These are phyloP conservation scores for Glaucopsyche alexis DNA, from an alignment of 2,888 invertebrate species.

Conservation along the genomic window DNA sequence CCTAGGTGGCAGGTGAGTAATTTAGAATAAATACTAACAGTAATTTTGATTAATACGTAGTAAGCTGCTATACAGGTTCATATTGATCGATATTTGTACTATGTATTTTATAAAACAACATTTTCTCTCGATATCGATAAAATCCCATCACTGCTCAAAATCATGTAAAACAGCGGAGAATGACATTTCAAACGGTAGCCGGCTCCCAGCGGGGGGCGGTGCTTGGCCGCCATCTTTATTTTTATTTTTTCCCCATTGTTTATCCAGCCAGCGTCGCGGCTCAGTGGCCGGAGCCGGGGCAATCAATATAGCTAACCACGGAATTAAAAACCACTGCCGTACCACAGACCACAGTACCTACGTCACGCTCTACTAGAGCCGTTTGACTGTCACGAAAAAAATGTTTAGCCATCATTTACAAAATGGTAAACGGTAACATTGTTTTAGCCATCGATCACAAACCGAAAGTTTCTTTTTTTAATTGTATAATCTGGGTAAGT, in stretches of 20 bases:
- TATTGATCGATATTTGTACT: too few relatives aligned
- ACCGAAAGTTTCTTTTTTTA: too few relatives aligned
- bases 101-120: not conserved
- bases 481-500: too few relatives aligned
- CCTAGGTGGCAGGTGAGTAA: too few relatives aligned
- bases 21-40: too few relatives aligned
- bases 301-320: conserved; percentile 75
- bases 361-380: conserved; percentile 46
- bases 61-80: too few relatives aligned
- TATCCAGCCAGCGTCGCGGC: conserved; percentile 72
- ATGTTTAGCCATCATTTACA: not conserved
- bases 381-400: conserved; percentile 33
- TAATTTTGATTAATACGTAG: too few relatives aligned
- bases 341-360: conserved; percentile 38
- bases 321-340: conserved; percentile 63
- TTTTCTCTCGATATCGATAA: conserved; percentile 47
- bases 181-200: conserved; percentile 77
- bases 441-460: not conserved
- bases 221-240: conserved; percentile 70
- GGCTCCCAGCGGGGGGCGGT: conserved; percentile 71
- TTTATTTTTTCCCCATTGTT: conserved; percentile 74
- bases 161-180: conserved; percentile 54
- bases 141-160: conserved; percentile 30
- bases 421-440: not conserved
- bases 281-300: conserved; percentile 66